Evolutionary conservation across 2,888 invertebrate genomes (phyloP).

Genomic region (Eupithecia exiguata): DNA sequence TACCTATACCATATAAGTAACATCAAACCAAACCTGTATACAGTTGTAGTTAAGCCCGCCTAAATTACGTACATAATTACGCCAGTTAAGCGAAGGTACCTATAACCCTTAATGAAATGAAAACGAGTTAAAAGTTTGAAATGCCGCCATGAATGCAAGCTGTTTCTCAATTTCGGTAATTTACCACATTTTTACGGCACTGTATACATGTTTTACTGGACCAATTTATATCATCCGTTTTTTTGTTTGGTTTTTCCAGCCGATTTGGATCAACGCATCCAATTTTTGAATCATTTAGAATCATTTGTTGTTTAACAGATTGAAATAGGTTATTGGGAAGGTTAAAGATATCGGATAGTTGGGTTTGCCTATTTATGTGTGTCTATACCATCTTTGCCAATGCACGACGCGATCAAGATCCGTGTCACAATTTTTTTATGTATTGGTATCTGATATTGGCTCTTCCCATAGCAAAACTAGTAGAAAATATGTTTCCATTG

Average conservation of each 20-base stretch:
- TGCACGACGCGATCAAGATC: background rate
- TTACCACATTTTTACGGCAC: constrained; percentile 69
- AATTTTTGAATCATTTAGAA: too few species aligned
- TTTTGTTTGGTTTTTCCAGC: background rate
- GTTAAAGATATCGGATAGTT: too few species aligned
- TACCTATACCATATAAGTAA: background rate
- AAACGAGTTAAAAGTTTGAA: constrained; percentile 79
- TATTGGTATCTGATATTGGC: background rate
- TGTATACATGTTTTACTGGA: constrained; percentile 34
- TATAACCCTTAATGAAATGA: constrained; percentile 80
- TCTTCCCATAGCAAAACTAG: background rate
- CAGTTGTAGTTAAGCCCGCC: constrained; percentile 48
- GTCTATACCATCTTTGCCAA: background rate
- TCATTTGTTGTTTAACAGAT: too few species aligned
- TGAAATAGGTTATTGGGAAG: background rate
- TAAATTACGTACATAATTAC: constrained; percentile 79
- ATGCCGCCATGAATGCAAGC: constrained; percentile 78
- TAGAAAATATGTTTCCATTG: background rate
- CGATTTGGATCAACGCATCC: too few species aligned
- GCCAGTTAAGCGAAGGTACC: constrained; percentile 69
- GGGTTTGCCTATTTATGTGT: background rate
- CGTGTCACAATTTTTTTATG: background rate
- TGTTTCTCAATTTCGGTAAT: constrained; percentile 77
- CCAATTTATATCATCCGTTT: background rate
- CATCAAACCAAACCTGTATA: background rate